Base-by-base conservation (phyloP, 2,113 vertebrate species). In the Cephalophus harveyi region DNA sequence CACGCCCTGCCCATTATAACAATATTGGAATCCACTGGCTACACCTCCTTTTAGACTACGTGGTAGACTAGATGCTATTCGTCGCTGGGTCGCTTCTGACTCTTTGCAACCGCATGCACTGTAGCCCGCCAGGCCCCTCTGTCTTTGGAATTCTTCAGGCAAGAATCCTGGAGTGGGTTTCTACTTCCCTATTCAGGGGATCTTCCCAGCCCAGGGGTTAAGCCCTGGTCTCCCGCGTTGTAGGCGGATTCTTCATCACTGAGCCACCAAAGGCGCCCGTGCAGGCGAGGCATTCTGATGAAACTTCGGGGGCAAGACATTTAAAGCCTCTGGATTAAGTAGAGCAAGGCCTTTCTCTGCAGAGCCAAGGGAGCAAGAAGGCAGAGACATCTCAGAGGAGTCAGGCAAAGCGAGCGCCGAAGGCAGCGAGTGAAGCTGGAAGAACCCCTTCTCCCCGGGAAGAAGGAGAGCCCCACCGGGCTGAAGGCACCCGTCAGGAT, bases 21-120 rank as follows among this genome's bases (percentile, higher is more conserved):
- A 13, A 14, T 12, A 27, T 3, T 54, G 43, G 27, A 40, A 23
- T 36, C 46, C 43, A 14, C 46, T 7, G 33, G 57, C 28, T 13
- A 15, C 43, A 1, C 2, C 1, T 36, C 48, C 57, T 19, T 30
- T 84, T 19, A 33, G 27, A 15, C 11, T 25, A 3, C 30, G 15
- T 4, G 52, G 36, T 3, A 28, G 74, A 46, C 74, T 28, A 28
- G 71, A 12, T 43, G 71, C 11, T 25, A 0, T 6, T 14, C 6
- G 36, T 43, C 0, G 0, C 21, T 25, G 21, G 40, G 23, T 27
- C 0, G 0, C 12, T 71, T 14, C 36, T 43, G 71, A 71, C 36
- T 25, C 36, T 40, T 40, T 76, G 36, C 23, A 7, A 14, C 36
- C 36, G 12, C 3, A 2, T 2, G 71, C 21, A 25, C 71, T 9